Base-by-base conservation (phyloP, 2,113 vertebrate genomes). In the Calypte anna region DNA sequence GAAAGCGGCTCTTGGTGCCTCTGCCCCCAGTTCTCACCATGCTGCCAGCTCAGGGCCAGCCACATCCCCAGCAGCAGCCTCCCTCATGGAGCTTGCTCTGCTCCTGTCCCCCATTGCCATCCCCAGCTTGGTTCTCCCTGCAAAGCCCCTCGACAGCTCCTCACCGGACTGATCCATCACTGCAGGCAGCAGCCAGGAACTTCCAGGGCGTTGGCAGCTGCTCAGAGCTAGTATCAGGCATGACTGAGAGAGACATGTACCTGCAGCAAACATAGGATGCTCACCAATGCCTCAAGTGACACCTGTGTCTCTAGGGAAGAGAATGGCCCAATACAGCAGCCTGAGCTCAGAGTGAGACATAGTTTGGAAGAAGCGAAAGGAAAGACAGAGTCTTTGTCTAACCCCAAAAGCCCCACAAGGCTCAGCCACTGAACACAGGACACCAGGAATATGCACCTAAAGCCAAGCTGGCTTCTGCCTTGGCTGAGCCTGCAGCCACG, bases 121-220 rank as follows among this genome's bases (percentile, higher is more conserved):
- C 30, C 31, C 33, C 62, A 68, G 46, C 11, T 77, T 24, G 0
- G 0, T 30, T 72, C 50, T 92, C 54, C 24, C 18, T 28, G 13
- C n/a, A 55, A 48, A 38, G 61, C 22, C 51, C 22, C 6, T 2
- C 0, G 0, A 14, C 1, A 0, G 28, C 14, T 50, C 96, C 98
- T 94, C 72, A 99, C 99, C 99, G 99, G 80, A 99, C 96, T 0
- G 99, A 99, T 75, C 98, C 99, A 2, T 99, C 99, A 1, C 99
- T 99, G 96, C 99, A 99, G 72, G 98, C 99, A 15, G 98, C 96
- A 85, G 98, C 98, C 91, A 99, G 93, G 23, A 99, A 97, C 50
- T 83, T 90, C 54, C 94, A 97, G 7, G 89, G 28, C 36, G 93
- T 62, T 4, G 51, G 27, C 36, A 83, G 62, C 53, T 94, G 79